Conservation (phyloP, 2,113 vertebrate genomes). For the Cyprinodon brontotheroides region DNA sequence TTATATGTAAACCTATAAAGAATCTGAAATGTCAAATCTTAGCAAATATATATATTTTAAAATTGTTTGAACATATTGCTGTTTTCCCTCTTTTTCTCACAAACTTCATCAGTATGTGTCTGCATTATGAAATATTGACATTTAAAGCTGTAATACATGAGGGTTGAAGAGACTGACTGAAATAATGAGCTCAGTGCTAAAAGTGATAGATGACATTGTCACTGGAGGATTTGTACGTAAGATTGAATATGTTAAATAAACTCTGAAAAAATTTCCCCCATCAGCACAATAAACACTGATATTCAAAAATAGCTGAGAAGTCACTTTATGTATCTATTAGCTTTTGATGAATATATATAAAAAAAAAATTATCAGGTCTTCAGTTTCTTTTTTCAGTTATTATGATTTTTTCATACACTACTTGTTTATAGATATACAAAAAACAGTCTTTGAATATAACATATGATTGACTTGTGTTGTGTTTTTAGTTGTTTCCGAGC, state of each 20-base stretch:
- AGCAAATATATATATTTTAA: background rate
- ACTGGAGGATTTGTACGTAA: background rate
- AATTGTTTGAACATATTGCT: background rate
- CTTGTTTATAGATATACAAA: background rate
- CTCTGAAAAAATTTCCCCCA: background rate
- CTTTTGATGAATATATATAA: background rate
- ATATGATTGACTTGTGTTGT: slow-evolving; percentile 28
- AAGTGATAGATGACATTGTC: background rate
- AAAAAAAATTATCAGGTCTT: background rate
- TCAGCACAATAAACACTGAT: background rate
- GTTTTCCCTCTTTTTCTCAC: background rate
- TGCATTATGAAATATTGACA: background rate
- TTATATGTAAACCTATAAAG: background rate
- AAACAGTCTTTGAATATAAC: slow-evolving; percentile 1
- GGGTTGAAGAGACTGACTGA: background rate
- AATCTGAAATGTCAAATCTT: background rate
- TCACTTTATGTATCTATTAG: background rate
- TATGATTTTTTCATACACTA: background rate
- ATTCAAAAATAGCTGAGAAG: background rate
- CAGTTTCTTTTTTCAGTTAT: background rate
- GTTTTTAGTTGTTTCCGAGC: slow-evolving; percentile 46
- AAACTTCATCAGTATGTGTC: background rate
- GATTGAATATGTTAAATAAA: slow-evolving; percentile 1
- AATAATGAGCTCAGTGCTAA: background rate
- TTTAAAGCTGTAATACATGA: background rate